Evolutionary conservation across 2,888 invertebrate species (phyloP), one percentile per base, ranked within the genome.

Genomic region (Macropis europaea): DNA sequence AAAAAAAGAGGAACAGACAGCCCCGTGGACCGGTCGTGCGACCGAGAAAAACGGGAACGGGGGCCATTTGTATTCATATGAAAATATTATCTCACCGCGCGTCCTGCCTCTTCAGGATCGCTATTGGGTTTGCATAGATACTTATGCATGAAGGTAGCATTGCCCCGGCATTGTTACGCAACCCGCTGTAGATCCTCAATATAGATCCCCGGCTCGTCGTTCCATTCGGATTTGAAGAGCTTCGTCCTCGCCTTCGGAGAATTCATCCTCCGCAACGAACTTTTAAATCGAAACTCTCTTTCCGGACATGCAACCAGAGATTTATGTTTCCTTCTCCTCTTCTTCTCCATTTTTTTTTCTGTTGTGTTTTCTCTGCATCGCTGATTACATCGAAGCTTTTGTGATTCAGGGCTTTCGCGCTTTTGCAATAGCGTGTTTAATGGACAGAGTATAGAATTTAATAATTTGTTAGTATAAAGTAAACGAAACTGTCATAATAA

Each of bases 101-200:
- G 74, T 74, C 76, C 71, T 70, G 76, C 80, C 80, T 82, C 81
- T 79, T 79, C 84, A 76, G 77, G 73, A 82, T 81, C 86, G 84
- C 82, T 85, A 84, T 85, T 82, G 81, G 83, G 84, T 85, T 84
- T 86, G 83, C 86, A 83, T 84, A 86, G 85, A 84, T 84, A 85
- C 83, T 81, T 83, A 79, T 81, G 80, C 81, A 84, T 84, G 85
- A 84, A 84, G 84, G 73, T 78, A 84, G 81, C 85, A 85, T 83
- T 80, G 79, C 76, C 73, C n/a, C 67, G 76, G 80, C 82, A 86
- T 86, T 86, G 85, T 86, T 84, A 84, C 84, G 85, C 85, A 84
- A 82, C 82, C 71, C 79, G 76, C 76, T 77, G 81, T 78, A 84
- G 85, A 84, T 84, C 77, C 79, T 79, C 84, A 78, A 84, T 82